Base-by-base conservation (phyloP, 2,113 vertebrate species). In the Azemiops feae region DNA sequence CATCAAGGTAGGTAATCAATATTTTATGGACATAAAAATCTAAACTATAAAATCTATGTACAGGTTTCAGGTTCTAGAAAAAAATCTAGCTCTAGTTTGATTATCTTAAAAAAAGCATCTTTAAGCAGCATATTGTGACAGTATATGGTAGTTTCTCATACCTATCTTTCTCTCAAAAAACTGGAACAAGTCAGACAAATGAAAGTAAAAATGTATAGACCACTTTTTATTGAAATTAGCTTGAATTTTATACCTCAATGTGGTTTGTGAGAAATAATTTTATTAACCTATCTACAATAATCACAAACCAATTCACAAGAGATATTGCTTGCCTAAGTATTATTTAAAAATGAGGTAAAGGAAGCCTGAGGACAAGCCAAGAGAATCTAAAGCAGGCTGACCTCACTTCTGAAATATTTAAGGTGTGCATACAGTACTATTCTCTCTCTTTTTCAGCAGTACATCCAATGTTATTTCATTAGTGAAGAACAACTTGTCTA, bases 361-460 rank as follows among this genome's bases (percentile, higher is more conserved):
- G 92, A 58, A 88, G 57, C 22, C 22, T 89, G 3, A 43, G 23
- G 11, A 81, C 14, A 92, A 81, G 22, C n/a, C 43, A 88, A 55
- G 7, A 64, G n/a, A 87, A 91, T 50, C 52, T 91, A 81, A 92
- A 64, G 22, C 54, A 91, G 23, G 58, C n/a, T 89, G 88, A 92
- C 50, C 16, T 93, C 39, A 91, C 45, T 60, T 52, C 50, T 91
- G 45, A 86, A 92, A 85, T 60, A 89, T 92, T 92, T 91, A 64
- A 45, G 30, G 52, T 54, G 7, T 45, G 39, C 3, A 5, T 47
- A 69, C 60, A 69, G 30, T 69, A 53, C 11, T 74, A 14, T 34
- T 87, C 39, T 39, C 34, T n/a, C 11, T 74, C n/a, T 74, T 74
- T 74, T 74, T 89, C 58, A 69, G 45, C n/a, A 93, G 2, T 45